phyloP scores from a whole-genome alignment of 1,140 invertebrate genomes.

The Drosophila chauvacae region DNA sequence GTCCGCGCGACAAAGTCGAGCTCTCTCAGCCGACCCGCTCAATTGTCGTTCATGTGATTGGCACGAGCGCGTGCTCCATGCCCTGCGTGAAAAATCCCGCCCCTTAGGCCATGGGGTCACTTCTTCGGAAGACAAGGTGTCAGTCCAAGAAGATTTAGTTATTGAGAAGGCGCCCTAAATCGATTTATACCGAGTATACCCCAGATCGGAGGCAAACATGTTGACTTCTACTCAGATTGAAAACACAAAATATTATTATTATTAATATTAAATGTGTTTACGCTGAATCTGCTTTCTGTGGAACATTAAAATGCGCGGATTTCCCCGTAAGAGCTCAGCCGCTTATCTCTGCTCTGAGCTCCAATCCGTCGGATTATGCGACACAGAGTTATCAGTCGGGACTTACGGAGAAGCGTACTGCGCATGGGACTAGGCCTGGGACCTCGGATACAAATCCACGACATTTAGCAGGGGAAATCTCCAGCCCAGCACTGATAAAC shows the following conservation, averaged over 20 bases:
- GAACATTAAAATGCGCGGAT: slow-evolving; percentile 22
- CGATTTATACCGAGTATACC: neutral
- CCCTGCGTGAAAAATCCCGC: slow-evolving; percentile 15
- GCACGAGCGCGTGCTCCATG: slow-evolving; percentile 59
- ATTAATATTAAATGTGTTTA: slow-evolving; percentile 17
- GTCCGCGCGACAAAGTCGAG: slow-evolving; percentile 30
- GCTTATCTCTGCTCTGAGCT: slow-evolving; percentile 41
- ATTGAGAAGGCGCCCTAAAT: neutral
- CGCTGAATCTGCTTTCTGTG: slow-evolving; percentile 14
- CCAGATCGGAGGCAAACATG: slow-evolving; percentile 16
- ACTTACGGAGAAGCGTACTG: slow-evolving; percentile 26
- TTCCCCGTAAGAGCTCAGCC: slow-evolving; percentile 28
- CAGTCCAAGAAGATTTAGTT: neutral
- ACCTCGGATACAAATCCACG: neutral
- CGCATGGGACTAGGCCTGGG: slow-evolving; percentile 11
- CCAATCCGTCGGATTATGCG: slow-evolving; percentile 25
- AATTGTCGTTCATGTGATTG: slow-evolving; percentile 57
- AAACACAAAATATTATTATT: slow-evolving; percentile 40
- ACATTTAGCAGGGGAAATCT: slow-evolving; percentile 28
- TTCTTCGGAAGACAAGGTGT: neutral
- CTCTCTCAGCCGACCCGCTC: slow-evolving; percentile 25
- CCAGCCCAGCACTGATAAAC: slow-evolving; percentile 24
- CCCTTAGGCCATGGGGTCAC: slow-evolving; percentile 1
- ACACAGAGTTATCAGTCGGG: slow-evolving; percentile 33
- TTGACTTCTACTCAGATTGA: slow-evolving; percentile 14